These are phyloP conservation scores for Xenopus petersii DNA, from an alignment of 2,797 vertebrate species.

Conservation along the genomic window DNA sequence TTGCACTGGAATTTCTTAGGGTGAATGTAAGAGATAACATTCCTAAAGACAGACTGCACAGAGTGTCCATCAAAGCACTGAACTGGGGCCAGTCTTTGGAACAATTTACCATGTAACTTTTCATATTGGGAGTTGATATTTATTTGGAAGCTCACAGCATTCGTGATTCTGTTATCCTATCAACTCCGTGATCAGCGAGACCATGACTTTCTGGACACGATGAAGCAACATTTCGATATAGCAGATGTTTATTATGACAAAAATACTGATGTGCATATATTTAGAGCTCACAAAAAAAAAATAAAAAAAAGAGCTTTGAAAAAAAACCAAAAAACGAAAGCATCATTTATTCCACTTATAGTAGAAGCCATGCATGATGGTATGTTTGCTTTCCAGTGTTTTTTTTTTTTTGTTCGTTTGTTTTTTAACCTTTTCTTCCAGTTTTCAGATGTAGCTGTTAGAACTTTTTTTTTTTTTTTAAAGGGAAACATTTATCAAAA, in stretches of 20 bases:
- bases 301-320: constrained; percentile 60
- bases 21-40: constrained; percentile 83
- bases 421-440: too few species aligned
- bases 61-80: constrained; percentile 78
- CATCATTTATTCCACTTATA: too few species aligned
- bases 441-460: too few species aligned
- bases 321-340: neutral
- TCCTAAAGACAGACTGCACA: constrained; percentile 62
- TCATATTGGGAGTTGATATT: constrained; percentile 90
- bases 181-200: constrained; percentile 91
- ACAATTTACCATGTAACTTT: constrained; percentile 75
- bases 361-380: too few species aligned
- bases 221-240: constrained; percentile 71
- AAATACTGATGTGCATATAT: constrained; percentile 81
- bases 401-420: too few species aligned
- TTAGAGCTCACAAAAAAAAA: constrained; percentile 64
- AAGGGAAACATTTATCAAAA: too few species aligned
- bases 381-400: too few species aligned
- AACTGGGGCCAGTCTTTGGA: constrained; percentile 83
- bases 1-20: constrained; percentile 81
- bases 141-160: constrained; percentile 82
- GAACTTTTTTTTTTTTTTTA: too few species aligned
- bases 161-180: constrained; percentile 82
- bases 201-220: constrained; percentile 75
- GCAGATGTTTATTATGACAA: constrained; percentile 79